Evolutionary conservation across 2,113 vertebrate species (phyloP).

Genomic region (Lynx canadensis): DNA sequence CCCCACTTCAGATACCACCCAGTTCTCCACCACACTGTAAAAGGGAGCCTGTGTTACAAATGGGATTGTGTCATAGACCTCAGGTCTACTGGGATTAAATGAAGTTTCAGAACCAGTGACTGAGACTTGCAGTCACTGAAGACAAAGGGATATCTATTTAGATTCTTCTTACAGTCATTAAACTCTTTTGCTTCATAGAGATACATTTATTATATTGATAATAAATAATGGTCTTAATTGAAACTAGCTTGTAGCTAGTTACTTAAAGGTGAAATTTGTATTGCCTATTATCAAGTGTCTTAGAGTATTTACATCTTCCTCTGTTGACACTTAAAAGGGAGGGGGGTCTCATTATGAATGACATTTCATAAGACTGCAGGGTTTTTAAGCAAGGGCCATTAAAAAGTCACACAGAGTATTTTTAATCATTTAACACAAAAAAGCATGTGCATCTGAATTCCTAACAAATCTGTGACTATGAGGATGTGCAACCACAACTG

Average conservation of each 20-base stretch:
- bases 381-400: conserved; percentile 1
- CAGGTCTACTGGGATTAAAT: neutral
- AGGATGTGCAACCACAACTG: neutral
- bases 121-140: neutral
- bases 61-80: neutral
- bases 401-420: neutral
- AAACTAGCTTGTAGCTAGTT: conserved; percentile 6
- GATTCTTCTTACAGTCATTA: neutral
- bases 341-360: neutral
- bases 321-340: conserved; percentile 35
- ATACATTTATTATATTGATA: conserved; percentile 6
- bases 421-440: conserved; percentile 58
- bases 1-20: neutral
- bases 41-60: neutral
- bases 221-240: conserved; percentile 38
- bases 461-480: conserved; percentile 44
- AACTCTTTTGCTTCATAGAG: neutral
- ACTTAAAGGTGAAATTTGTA: neutral
- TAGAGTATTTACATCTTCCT: neutral
- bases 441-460: conserved; percentile 40
- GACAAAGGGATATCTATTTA: neutral
- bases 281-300: conserved; percentile 9
- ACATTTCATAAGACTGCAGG: conserved; percentile 1
- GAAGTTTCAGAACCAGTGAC: neutral
- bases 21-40: neutral